Evolutionary conservation across 2,113 vertebrate species (phyloP).

Genomic region (Psephotus haematonotus): DNA sequence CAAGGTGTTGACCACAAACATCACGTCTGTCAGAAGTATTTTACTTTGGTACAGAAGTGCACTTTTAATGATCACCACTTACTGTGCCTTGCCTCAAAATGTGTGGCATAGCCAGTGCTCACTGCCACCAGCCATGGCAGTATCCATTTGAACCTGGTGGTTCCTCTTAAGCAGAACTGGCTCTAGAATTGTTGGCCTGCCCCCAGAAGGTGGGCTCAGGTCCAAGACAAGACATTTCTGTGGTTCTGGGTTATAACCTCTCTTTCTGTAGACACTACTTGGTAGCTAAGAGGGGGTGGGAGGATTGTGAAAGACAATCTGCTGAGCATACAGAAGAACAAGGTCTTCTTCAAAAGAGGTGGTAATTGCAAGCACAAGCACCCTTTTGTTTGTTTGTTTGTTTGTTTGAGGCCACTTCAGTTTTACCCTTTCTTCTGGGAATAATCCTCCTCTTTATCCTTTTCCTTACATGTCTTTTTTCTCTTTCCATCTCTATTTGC

Average conservation of each 20-base stretch:
- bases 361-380: neutral
- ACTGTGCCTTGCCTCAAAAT: neutral
- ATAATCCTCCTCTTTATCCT: neutral
- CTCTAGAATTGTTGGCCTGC: neutral
- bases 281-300: fast-evolving
- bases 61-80: neutral
- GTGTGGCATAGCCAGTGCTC: neutral
- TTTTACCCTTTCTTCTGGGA: neutral
- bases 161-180: neutral
- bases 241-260: neutral
- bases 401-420: neutral
- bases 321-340: neutral
- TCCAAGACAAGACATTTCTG: neutral
- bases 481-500: neutral
- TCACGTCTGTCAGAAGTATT: neutral
- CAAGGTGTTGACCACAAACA: neutral
- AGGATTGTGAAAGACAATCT: neutral
- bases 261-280: fast-evolving
- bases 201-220: neutral
- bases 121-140: neutral
- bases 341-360: neutral
- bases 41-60: neutral
- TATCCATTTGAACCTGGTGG: neutral
- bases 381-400: neutral
- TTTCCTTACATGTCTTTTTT: neutral